These are phyloP conservation scores for Boulengeromyrus knoepffleri DNA, from an alignment of 2,113 vertebrate genomes.

Conservation along the genomic window DNA sequence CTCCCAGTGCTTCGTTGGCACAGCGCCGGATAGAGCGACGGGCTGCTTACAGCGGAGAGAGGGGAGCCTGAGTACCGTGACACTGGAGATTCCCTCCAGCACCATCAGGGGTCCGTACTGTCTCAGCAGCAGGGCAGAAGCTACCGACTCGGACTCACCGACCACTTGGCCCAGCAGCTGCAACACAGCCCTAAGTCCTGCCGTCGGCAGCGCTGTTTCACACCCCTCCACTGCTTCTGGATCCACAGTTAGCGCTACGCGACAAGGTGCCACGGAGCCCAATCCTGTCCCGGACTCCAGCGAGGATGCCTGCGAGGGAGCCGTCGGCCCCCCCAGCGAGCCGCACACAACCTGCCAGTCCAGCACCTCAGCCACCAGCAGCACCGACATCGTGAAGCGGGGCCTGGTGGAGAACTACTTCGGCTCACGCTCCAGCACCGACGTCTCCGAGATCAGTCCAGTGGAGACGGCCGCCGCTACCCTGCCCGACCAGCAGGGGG, in stretches of 20 bases:
- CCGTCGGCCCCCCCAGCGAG: conserved; percentile 38
- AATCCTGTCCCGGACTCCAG: conserved; percentile 38
- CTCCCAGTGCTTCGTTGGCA: conserved; percentile 59
- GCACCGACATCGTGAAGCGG: conserved; percentile 82
- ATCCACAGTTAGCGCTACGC: too few species aligned
- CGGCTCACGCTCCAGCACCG: conserved; percentile 75
- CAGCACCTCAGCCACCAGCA: conserved; percentile 71
- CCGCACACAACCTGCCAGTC: conserved; percentile 53
- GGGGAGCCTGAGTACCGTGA: conserved; percentile 59
- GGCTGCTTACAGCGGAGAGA: conserved; percentile 29
- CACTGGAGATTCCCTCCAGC: neutral
- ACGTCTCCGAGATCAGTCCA: conserved; percentile 73
- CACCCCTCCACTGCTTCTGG: neutral
- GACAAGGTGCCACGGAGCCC: neutral
- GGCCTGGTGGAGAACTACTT: conserved; percentile 97
- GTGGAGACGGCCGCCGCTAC: conserved; percentile 60
- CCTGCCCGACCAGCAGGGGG: conserved; percentile 46
- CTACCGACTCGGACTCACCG: neutral
- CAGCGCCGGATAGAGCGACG: conserved; percentile 50
- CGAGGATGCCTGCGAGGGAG: conserved; percentile 36
- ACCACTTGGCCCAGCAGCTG: neutral
- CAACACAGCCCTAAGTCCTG: neutral
- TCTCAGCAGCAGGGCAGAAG: neutral
- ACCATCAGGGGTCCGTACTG: neutral
- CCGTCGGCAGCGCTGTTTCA: neutral